Conservation (phyloP, 2,888 invertebrate genomes). For the Scrobipalpa costella region DNA sequence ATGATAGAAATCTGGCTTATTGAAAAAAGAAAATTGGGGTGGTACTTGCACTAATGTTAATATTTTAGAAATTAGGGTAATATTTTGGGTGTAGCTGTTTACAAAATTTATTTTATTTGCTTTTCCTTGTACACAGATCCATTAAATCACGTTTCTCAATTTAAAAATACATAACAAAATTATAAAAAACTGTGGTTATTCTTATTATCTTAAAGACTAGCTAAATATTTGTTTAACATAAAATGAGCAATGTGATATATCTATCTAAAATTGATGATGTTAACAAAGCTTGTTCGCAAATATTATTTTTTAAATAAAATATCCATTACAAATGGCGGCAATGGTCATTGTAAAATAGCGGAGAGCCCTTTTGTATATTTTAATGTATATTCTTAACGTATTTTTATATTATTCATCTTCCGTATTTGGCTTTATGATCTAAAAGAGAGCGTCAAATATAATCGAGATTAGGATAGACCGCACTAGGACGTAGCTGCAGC, state of each 20-base stretch:
- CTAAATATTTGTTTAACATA: slow-evolving; percentile 30
- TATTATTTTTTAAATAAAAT: background rate
- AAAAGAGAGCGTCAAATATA: slow-evolving; percentile 43
- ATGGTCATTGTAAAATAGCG: slow-evolving; percentile 30
- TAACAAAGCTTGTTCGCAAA: background rate
- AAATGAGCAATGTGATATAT: slow-evolving; percentile 37
- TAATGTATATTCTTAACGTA: slow-evolving; percentile 33
- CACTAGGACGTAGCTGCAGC: too few relatives aligned
- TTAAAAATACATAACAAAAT: slow-evolving; percentile 29
- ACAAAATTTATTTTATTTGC: background rate
- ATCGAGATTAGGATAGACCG: too few relatives aligned
- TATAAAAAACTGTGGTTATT: slow-evolving; percentile 30
- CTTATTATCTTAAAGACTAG: slow-evolving; percentile 39
- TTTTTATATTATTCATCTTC: slow-evolving; percentile 32
- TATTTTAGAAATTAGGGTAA: background rate
- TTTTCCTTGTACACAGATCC: slow-evolving; percentile 1
- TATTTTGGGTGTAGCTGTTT: background rate
- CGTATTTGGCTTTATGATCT: slow-evolving; percentile 44
- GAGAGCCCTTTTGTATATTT: slow-evolving; percentile 34
- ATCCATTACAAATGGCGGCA: background rate
- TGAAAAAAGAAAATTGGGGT: too few relatives aligned
- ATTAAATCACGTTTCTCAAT: background rate
- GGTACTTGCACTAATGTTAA: too few relatives aligned
- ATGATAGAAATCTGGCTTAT: too few relatives aligned
- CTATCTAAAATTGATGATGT: background rate